These are phyloP conservation scores for Ptilorrhoa leucosticta DNA, from an alignment of 2,113 vertebrate genomes.

Conservation along the genomic window DNA sequence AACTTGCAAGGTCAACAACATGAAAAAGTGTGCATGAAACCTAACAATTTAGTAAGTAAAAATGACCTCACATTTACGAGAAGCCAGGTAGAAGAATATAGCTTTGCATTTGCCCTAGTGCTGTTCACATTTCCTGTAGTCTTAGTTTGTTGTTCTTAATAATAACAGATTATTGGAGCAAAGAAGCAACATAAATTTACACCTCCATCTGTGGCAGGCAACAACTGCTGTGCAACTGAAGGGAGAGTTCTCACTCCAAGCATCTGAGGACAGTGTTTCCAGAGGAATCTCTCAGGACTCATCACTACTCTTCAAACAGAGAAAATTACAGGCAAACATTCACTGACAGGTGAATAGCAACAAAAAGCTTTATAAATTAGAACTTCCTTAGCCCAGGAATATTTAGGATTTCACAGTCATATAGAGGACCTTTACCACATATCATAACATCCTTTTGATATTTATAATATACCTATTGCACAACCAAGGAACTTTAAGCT, in stretches of 20 bases:
- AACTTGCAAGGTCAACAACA: not conserved
- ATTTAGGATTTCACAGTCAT: not conserved
- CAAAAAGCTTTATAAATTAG: not conserved
- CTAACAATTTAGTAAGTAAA: not conserved
- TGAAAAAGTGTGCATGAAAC: not conserved
- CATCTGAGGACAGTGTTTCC: not conserved
- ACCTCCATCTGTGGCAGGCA: not conserved
- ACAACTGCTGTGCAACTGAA: not conserved
- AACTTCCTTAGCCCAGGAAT: not conserved
- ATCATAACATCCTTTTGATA: not conserved
- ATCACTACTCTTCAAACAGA: not conserved
- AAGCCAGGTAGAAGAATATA: not conserved
- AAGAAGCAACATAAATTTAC: not conserved
- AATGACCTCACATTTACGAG: not conserved
- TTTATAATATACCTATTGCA: not conserved
- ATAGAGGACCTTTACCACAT: not conserved
- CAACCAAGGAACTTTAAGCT: not conserved
- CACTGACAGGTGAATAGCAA: not conserved
- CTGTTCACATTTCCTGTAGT: not conserved
- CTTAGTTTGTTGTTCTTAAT: not conserved
- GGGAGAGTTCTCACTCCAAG: not conserved
- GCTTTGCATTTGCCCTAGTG: not conserved
- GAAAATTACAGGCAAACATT: not conserved
- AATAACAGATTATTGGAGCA: not conserved
- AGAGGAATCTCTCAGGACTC: not conserved